A percentile compares a stretch with the other conserved stretches of the same genome.
phyloP scores from a whole-genome alignment of 2,888 invertebrate genomes.

The Barypeithes pellucidus region DNA sequence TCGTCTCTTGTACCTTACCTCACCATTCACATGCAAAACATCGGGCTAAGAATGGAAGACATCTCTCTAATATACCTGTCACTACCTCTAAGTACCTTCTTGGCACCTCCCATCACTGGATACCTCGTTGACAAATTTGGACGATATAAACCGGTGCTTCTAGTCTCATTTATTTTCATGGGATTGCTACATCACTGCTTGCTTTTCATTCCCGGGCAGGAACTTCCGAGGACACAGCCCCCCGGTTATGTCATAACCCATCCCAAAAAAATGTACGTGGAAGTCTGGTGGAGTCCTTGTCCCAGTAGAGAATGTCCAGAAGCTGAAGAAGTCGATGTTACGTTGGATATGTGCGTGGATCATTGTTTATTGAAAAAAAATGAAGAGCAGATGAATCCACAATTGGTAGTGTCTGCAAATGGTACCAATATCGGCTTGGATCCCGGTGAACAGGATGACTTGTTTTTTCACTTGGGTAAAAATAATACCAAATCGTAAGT shows the following conservation, averaged over 20 bases:
- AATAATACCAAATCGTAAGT: conserved; percentile 56
- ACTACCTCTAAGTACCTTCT: conserved; percentile 88
- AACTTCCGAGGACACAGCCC: conserved; percentile 83
- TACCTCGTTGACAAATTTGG: conserved; percentile 91
- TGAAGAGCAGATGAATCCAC: conserved; percentile 60
- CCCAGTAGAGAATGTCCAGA: conserved; percentile 86
- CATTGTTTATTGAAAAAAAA: conserved; percentile 77
- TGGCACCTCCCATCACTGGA: conserved; percentile 89
- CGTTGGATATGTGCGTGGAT: conserved; percentile 82
- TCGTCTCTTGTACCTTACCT: conserved; percentile 89
- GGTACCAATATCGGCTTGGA: conserved; percentile 61
- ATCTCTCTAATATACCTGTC: conserved; percentile 90
- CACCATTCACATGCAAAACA: conserved; percentile 92
- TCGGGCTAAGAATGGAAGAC: conserved; percentile 89
- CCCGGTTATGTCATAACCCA: conserved; percentile 73
- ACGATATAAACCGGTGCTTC: conserved; percentile 87
- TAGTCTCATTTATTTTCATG: conserved; percentile 83
- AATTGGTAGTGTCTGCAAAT: conserved; percentile 62
- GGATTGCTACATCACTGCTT: conserved; percentile 87
- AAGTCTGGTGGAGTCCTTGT: conserved; percentile 90
- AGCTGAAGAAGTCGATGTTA: conserved; percentile 81
- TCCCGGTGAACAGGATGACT: conserved; percentile 74
- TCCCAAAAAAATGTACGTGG: conserved; percentile 80
- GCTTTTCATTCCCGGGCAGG: conserved; percentile 85
- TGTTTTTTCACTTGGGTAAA: conserved; percentile 73